Base-by-base conservation (phyloP, 2,888 invertebrate species). In the Oscheius sp. region DNA sequence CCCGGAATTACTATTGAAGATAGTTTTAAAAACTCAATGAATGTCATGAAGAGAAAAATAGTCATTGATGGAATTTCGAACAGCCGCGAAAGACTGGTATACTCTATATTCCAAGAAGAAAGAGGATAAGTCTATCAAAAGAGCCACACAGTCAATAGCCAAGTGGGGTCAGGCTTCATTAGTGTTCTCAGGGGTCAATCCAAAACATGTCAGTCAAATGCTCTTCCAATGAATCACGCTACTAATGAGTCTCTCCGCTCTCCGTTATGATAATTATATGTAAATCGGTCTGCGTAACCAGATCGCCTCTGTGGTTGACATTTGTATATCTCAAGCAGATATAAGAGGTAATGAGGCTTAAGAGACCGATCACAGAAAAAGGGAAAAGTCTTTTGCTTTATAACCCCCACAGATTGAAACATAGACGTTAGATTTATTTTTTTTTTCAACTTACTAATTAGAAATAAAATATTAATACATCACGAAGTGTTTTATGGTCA, bases 231-330 rank as follows among this genome's bases (percentile, higher is more conserved):
- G 54, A 64, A 64, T 64, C 64, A 47, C 62, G 26, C 30, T 33
- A 26, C 64, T 64, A 64, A 64, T 64, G 64, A 64, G 64, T 64
- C 41, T 33, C 51, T 47, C 14, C 17, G 12, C n/a, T 32, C 45
- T 47, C 51, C 51, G 64, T 64, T 64, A 64, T 64, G 64, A 44
- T 64, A 64, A 64, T 64, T 64, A 64, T 64, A 64, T 64, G 64
- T 41, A 64, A 64, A 64, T 64, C 51, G 59, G 54, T 30, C 28
- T 30, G 59, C 59, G 59, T 59, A 59, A 59, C 59, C 44, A 59
- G 59, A 59, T 59, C 59, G 59, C 38, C 26, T 44, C 59, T 59
- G 59, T 26, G 44, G 41, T 59, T 59, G 59, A 59, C 59, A 44
- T 59, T 44, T 59, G 59, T 41, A 30, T 54, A 32, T 59, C 59